Evolutionary conservation across 2,113 vertebrate genomes (phyloP).

Genomic region (Synchiropus splendidus): DNA sequence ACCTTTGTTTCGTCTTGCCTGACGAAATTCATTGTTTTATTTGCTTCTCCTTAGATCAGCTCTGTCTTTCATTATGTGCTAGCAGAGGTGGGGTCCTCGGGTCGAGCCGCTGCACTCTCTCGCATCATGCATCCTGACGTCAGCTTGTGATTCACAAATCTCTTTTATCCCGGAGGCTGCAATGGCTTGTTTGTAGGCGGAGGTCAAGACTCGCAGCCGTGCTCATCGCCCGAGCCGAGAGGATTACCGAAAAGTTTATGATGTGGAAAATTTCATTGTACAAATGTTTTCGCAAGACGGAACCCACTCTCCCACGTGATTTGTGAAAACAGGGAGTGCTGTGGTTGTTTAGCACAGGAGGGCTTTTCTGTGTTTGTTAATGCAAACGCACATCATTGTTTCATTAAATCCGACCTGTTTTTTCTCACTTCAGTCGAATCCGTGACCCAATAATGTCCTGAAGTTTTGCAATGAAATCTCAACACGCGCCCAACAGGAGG

Average conservation of each 20-base stretch:
- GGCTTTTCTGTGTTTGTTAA: too few species aligned
- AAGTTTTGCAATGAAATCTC: too few species aligned
- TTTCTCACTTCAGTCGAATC: too few species aligned
- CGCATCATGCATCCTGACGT: constrained; percentile 5
- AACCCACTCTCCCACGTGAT: constrained; percentile 6
- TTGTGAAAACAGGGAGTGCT: constrained; percentile 5
- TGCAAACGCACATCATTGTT: too few species aligned
- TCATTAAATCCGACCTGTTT: too few species aligned
- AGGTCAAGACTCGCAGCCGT: background rate
- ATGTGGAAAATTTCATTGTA: constrained; percentile 20
- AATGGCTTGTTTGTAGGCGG: constrained; percentile 16
- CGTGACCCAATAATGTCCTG: too few species aligned
- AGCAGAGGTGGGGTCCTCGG: constrained; percentile 9
- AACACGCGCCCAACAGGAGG: too few species aligned
- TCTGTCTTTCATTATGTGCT: constrained; percentile 18
- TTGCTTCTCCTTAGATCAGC: constrained; percentile 13
- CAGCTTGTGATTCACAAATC: constrained; percentile 6
- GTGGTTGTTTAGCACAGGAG: too few species aligned
- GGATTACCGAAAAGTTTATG: constrained; percentile 11
- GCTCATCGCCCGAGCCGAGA: background rate
- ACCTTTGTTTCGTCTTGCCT: constrained; percentile 37
- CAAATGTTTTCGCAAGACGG: constrained; percentile 2
- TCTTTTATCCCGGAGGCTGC: constrained; percentile 7
- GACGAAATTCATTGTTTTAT: constrained; percentile 38
- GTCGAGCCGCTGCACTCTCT: constrained; percentile 14